Conservation (phyloP, 2,797 vertebrate species). For the Mormyrops attenuatus region DNA sequence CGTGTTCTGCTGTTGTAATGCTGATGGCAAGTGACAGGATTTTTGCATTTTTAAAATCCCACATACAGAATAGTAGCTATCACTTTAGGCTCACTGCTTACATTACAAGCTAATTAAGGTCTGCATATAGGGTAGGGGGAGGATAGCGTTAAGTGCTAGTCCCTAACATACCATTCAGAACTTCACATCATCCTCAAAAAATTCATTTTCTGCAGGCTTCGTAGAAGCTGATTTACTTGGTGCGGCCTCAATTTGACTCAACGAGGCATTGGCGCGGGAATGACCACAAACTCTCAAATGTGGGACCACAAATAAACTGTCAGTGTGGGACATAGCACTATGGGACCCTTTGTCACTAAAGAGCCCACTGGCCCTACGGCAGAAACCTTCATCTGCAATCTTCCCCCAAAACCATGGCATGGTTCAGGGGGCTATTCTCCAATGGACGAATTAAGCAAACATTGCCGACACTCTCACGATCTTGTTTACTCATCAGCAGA, state of each 20-base stretch:
- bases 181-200: constrained; percentile 73
- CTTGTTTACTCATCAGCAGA: neutral
- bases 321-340: neutral
- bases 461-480: neutral
- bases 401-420: neutral
- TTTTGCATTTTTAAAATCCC: constrained; percentile 60
- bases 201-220: constrained; percentile 67
- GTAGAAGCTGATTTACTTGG: constrained; percentile 58
- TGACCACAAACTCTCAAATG: neutral
- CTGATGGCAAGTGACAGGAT: constrained; percentile 28
- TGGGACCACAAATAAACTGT: neutral
- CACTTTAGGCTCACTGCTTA: constrained; percentile 69
- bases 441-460: neutral
- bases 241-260: constrained; percentile 50
- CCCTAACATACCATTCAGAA: constrained; percentile 69
- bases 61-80: constrained; percentile 77
- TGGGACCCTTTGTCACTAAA: neutral
- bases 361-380: neutral
- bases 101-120: constrained; percentile 76
- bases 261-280: neutral
- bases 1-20: constrained; percentile 31
- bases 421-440: neutral
- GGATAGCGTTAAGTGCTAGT: constrained; percentile 71
- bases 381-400: neutral
- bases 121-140: constrained; percentile 68